Base-by-base conservation (phyloP, 2,888 invertebrate species). In the Muscina levida region DNA sequence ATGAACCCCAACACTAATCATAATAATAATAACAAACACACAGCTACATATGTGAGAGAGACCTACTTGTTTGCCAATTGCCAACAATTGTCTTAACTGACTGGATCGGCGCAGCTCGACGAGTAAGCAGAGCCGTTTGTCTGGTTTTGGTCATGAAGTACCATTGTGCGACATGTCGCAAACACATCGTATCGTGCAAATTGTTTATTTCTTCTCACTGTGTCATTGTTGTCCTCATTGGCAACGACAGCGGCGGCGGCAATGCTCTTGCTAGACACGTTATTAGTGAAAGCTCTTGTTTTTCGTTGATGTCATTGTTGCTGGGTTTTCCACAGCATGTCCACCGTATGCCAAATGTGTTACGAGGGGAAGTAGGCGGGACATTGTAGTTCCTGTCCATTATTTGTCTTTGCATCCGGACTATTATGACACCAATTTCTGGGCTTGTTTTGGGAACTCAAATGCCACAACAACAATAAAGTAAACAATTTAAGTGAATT, bases 61-160 rank as follows among this genome's bases (percentile, higher is more conserved):
- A 80, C 76, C 72, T 70, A 80, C 76, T 80, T 77, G 77, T 65
- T 74, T n/a, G 77, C 44, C 72, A 77, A 77, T 81, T 81, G 74
- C 67, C 73, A 72, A 66, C 76, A 51, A 72, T 66, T 72, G 67
- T 71, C 72, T 37, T 17, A 13, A 56, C 24, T 10, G 56, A 1
- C 26, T 56, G 19, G 44, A 31, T 5, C 31, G 31, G 37, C 37
- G 1, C 6, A 26, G 57, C 57, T 37, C 31, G 26, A 11, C 56
- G 11, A 59, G 37, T 62, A 39, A 8, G 24, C 22, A 22, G 53
- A 13, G 31, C n/a, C 11, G 56, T 62, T 62, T 42, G 62, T 62
- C 62, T 62, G 42, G 42, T 62, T 62, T 42, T 17, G 6, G 13
- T 19, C 2, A 31, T 31, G 8, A 31, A 37, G 39, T 4, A 24